Percentiles rank a stretch among this genome's conserved stretches.
Conservation (phyloP, 2,797 vertebrate species). For the Syndactyla subalaris region DNA sequence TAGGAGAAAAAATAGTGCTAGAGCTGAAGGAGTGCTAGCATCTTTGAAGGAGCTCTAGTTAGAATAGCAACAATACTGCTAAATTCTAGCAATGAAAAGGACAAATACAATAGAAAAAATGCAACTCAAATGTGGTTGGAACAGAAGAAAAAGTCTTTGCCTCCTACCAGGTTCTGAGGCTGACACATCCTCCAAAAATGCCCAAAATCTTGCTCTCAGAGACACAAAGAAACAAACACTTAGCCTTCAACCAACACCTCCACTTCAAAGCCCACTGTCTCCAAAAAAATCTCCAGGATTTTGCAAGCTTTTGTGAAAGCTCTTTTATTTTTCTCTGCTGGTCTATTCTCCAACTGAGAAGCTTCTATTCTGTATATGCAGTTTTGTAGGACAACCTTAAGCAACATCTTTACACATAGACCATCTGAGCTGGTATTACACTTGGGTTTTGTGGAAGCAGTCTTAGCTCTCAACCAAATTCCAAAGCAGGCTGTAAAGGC, state of each 20-base stretch:
- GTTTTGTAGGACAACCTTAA: neutral
- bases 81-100: neutral
- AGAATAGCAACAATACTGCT: neutral
- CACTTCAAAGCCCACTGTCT: neutral
- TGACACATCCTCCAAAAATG: neutral
- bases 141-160: neutral
- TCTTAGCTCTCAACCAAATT: neutral
- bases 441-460: neutral
- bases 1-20: neutral
- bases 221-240: neutral
- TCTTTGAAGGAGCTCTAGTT: neutral
- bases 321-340: neutral
- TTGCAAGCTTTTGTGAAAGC: neutral
- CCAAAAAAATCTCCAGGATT: neutral
- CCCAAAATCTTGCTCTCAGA: neutral
- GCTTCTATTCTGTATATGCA: neutral
- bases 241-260: neutral
- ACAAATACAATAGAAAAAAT: neutral
- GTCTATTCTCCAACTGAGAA: neutral
- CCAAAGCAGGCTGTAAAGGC: neutral
- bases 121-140: neutral
- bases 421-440: neutral
- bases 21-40: neutral
- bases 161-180: slow-evolving; percentile 3
- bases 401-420: neutral